These are phyloP conservation scores for Imbricaverruca yamaguchii DNA, from an alignment of 2,888 invertebrate species.

Conservation along the genomic window DNA sequence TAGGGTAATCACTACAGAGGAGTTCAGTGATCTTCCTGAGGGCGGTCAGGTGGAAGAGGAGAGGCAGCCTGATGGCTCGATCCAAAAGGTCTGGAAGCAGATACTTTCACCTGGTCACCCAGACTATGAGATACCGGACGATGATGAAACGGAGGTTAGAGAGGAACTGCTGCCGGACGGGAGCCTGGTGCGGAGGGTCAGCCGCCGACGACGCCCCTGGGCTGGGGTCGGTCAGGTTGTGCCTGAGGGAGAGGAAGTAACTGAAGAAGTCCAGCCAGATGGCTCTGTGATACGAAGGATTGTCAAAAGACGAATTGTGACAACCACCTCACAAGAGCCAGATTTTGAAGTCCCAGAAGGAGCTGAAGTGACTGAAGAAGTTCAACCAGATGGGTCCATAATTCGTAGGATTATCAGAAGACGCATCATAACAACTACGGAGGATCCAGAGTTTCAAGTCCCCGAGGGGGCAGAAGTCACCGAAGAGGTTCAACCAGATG, in stretches of 20 bases:
- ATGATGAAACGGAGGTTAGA: not conserved
- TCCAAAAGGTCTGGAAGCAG: constrained; percentile 14
- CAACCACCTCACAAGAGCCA: not conserved
- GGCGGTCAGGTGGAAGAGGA: constrained; percentile 3
- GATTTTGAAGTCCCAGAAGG: constrained; percentile 5
- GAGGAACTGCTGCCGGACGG: not conserved
- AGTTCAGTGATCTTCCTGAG: not conserved
- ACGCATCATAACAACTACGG: not conserved
- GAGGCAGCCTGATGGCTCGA: not conserved
- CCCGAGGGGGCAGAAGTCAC: not conserved
- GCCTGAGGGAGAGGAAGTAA: not conserved
- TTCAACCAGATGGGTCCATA: not conserved
- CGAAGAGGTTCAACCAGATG: not conserved
- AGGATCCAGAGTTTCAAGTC: not conserved
- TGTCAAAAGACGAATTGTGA: not conserved
- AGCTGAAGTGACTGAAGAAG: not conserved
- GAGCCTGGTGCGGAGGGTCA: not conserved
- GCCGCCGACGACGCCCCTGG: not conserved
- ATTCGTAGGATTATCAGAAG: not conserved
- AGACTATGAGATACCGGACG: not conserved
- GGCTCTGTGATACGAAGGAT: not conserved
- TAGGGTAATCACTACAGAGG: not conserved
- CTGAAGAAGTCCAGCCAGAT: not conserved
- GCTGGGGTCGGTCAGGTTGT: not conserved
- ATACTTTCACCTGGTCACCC: not conserved